Base-by-base conservation (phyloP, 2,888 invertebrate genomes). In the Cephus spinipes region DNA sequence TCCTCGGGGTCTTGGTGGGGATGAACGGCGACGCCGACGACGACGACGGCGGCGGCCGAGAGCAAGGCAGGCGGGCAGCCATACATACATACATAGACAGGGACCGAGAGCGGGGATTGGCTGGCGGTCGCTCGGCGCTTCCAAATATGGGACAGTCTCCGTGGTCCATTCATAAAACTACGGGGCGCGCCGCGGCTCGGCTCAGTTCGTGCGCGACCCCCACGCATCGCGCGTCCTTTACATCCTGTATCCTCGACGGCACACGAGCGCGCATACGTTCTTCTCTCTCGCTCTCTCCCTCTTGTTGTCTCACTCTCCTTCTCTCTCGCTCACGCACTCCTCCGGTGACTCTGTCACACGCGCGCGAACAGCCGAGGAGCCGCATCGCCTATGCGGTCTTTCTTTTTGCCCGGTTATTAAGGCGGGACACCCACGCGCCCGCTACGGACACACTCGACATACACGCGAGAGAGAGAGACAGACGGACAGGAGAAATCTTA, bases 131-230 rank as follows among this genome's bases (percentile, higher is more conserved):
- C 92, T 92, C 91, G 92, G 92, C 94, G 94, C 95, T 95, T 95
- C 95, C 95, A 95, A 95, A 95, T 95, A 95, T 95, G 95, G 96
- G 95, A 95, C 95, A 95, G 94, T 90, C 90, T 91, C 93, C 92
- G 92, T 92, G 92, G 93, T 95, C 95, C 96, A 96, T 96, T 96
- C 95, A 96, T 96, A 96, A 96, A 95, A 95, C 94, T 94, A 94
- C 93, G 92, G 92, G 94, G 93, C 94, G 95, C 94, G 94, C 94
- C 92, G 94, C 92, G 93, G 93, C 88, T 88, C 87, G 87, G 89
- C 90, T 91, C 94, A 95, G 93, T 93, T 91, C 90, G 92, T 92
- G 93, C 93, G 92, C 90, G 91, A 90, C 91, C 91, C 91, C 92
- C 91, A 91, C 91, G 90, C 90, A 90, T 89, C 87, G 87, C 89